phyloP scores from a whole-genome alignment of 2,888 invertebrate genomes.

The Limnephilus rhombicus region DNA sequence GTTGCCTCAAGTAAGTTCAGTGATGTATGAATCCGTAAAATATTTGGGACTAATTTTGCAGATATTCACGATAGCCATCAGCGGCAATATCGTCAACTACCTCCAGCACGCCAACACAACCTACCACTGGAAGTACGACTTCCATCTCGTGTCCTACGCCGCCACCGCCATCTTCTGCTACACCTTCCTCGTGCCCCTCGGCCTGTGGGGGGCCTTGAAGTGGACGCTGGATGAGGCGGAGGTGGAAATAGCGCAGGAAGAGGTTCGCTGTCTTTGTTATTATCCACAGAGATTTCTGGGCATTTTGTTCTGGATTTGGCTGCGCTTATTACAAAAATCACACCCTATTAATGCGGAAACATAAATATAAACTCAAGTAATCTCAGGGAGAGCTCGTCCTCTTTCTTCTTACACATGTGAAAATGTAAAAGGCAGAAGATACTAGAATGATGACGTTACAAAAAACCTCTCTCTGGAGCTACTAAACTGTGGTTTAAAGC shows the following conservation, averaged over 20 bases:
- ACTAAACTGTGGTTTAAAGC: too few species aligned
- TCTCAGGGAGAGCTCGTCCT: too few species aligned
- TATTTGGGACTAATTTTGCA: conserved; percentile 68
- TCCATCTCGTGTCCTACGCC: conserved; percentile 94
- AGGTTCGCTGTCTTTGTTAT: conserved; percentile 72
- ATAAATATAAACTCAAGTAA: too few species aligned
- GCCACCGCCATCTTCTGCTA: conserved; percentile 94
- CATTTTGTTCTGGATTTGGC: too few species aligned
- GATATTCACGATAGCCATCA: conserved; percentile 96
- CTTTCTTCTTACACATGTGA: too few species aligned
- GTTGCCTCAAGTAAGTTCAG: neutral
- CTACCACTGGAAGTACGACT: conserved; percentile 94
- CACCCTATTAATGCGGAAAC: too few species aligned
- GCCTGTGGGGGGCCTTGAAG: conserved; percentile 91
- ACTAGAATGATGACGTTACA: too few species aligned
- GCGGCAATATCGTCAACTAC: conserved; percentile 95
- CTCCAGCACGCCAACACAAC: conserved; percentile 84
- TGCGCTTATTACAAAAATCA: too few species aligned
- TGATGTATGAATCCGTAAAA: neutral
- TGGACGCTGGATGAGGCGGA: conserved; percentile 83
- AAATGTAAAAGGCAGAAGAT: too few species aligned
- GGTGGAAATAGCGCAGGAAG: conserved; percentile 81
- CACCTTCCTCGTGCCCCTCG: conserved; percentile 90
- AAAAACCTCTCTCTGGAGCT: too few species aligned
- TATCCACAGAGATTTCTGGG: too few species aligned